Base-by-base conservation (phyloP, 1,140 invertebrate species). In the Drosophila nasuta region DNA sequence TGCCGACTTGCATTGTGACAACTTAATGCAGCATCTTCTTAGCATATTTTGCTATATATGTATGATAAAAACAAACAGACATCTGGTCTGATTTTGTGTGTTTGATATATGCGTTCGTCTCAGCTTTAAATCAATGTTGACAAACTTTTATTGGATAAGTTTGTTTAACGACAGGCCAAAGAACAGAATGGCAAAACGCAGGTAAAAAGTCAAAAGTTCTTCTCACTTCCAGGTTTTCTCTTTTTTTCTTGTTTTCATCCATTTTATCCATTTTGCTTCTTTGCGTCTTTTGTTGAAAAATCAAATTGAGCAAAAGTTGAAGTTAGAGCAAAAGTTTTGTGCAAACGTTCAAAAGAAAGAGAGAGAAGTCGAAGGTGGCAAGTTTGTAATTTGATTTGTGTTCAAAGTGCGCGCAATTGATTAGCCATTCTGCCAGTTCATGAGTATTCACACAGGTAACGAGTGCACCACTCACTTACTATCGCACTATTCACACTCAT, bases 91-190 rank as follows among this genome's bases (percentile, higher is more conserved):
- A 13, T 62, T 75, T 60, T 62, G 57, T 62, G 57, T 69, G 49
- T 71, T 86, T 72, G 76, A 85, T 80, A 80, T 88, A 88, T 89
- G 80, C 80, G 76, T 52, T 81, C 64, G 77, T 79, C 70, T 85
- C 67, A 78, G 85, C 85, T 91, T 91, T 91, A 91, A 91, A 91
- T 91, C 91, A 91, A 91, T 91, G 91, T 91, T 91, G 82, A 90
- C 90, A 91, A 91, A 91, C 79, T 91, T 91, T 91, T 91, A 91
- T 91, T 91, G 91, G 91, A 91, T 91, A 91, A 91, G 90, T 91
- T 91, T 91, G 90, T 91, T 91, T 90, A 90, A 89, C 86, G 85
- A 88, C 83, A 88, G 78, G 73, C 80, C 56, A 77, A 76, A 72
- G 46, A 67, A 56, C 45, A 45, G 28, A 43, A 65, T 54, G 35